Evolutionary conservation across 2,797 vertebrate species (phyloP).

Genomic region (Silurus lanzhouensis): DNA sequence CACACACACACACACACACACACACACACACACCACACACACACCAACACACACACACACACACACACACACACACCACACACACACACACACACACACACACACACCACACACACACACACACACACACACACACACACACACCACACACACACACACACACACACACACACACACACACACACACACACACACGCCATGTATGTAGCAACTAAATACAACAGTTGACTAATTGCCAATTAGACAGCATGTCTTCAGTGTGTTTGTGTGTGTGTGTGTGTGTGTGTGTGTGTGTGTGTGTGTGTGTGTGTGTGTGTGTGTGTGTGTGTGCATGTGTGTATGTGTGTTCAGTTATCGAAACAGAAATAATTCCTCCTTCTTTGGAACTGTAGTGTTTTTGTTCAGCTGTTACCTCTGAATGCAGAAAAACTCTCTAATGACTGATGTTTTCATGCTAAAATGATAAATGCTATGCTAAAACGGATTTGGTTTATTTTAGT

Average conservation of each 20-base stretch:
- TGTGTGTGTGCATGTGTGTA: neutral
- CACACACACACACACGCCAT: neutral
- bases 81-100: neutral
- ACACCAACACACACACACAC: neutral
- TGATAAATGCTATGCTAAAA: too few species aligned
- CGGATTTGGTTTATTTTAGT: too few species aligned
- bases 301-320: neutral
- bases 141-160: neutral
- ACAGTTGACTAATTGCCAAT: neutral
- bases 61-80: neutral
- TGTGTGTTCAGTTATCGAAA: too few species aligned
- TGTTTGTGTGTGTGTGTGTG: neutral
- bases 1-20: neutral
- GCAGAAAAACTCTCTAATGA: too few species aligned
- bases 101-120: neutral
- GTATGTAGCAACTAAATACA: neutral
- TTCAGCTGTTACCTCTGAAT: too few species aligned
- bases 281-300: neutral
- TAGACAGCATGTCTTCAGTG: neutral
- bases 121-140: neutral
- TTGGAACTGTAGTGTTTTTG: too few species aligned
- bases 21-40: neutral
- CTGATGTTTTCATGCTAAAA: too few species aligned
- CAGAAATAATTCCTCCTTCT: too few species aligned
- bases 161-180: neutral